Percentiles rank a stretch among this genome's conserved stretches.
These are phyloP conservation scores for Tachuris rubrigastra DNA, from an alignment of 2,113 vertebrate genomes.

Conservation along the genomic window DNA sequence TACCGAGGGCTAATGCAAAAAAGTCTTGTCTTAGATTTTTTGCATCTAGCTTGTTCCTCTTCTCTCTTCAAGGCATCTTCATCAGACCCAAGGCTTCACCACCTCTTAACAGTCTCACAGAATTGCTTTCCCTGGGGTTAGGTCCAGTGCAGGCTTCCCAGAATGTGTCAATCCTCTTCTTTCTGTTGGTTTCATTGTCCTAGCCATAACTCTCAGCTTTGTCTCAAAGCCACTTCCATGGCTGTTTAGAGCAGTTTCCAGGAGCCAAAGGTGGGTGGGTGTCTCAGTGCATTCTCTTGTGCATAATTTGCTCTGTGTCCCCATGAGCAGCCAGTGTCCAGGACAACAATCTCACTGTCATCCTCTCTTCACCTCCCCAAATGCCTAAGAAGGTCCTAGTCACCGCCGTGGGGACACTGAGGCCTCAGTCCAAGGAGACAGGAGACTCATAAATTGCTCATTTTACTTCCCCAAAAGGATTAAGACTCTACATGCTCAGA, in stretches of 20 bases:
- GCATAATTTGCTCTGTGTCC: background rate
- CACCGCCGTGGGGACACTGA: background rate
- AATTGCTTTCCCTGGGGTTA: background rate
- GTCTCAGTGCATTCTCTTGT: background rate
- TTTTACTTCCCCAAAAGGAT: conserved; percentile 76
- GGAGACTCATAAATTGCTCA: background rate
- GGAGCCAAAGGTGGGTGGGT: background rate
- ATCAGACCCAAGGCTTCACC: background rate
- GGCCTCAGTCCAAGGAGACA: background rate
- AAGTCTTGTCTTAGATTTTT: background rate
- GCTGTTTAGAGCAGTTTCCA: background rate
- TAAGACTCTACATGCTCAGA: conserved; percentile 97
- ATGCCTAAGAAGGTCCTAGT: background rate
- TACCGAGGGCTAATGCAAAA: conserved; percentile 9
- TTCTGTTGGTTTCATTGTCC: background rate
- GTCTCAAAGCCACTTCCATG: background rate
- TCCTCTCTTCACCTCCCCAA: background rate
- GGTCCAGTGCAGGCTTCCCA: background rate
- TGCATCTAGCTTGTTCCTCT: background rate
- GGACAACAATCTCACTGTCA: background rate
- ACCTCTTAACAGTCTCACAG: background rate
- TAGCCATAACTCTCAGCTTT: background rate
- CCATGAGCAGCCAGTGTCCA: background rate
- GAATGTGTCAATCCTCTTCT: background rate
- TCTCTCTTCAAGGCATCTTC: background rate